phyloP scores from a whole-genome alignment of 2,797 vertebrate genomes.

The Danio albolineatus region DNA sequence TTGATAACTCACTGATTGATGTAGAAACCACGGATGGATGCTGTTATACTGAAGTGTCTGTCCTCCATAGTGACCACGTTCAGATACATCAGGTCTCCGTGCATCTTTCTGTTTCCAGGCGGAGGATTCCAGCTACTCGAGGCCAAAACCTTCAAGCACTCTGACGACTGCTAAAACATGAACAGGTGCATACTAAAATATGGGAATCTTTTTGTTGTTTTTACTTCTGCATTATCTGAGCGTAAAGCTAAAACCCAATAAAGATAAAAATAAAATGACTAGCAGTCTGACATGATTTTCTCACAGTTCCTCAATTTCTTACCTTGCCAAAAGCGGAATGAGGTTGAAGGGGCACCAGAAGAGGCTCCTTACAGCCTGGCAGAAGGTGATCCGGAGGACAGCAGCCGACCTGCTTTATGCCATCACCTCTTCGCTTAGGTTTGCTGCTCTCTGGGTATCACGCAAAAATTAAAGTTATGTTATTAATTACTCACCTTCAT shows the following conservation, averaged over 20 bases:
- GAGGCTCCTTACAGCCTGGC: conserved; percentile 88
- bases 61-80: conserved; percentile 90
- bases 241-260: too few relatives aligned
- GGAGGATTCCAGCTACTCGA: conserved; percentile 97
- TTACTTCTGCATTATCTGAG: too few relatives aligned
- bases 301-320: conserved; percentile 26
- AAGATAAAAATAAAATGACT: too few relatives aligned
- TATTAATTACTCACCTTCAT: not conserved
- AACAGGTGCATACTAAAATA: too few relatives aligned
- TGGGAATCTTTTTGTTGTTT: too few relatives aligned
- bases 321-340: conserved; percentile 90
- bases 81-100: conserved; percentile 93
- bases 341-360: conserved; percentile 86
- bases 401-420: conserved; percentile 83
- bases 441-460: conserved; percentile 58
- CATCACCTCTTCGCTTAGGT: conserved; percentile 79
- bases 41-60: conserved; percentile 89
- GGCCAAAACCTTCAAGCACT: conserved; percentile 90
- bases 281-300: too few relatives aligned
- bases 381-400: conserved; percentile 89
- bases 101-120: conserved; percentile 95
- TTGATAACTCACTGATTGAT: conserved; percentile 88
- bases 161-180: conserved; percentile 79
- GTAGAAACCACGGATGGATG: conserved; percentile 90
- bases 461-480: not conserved